Evolutionary conservation across 2,888 invertebrate species (phyloP).

Genomic region (Caenorhabditis zanzibari): DNA sequence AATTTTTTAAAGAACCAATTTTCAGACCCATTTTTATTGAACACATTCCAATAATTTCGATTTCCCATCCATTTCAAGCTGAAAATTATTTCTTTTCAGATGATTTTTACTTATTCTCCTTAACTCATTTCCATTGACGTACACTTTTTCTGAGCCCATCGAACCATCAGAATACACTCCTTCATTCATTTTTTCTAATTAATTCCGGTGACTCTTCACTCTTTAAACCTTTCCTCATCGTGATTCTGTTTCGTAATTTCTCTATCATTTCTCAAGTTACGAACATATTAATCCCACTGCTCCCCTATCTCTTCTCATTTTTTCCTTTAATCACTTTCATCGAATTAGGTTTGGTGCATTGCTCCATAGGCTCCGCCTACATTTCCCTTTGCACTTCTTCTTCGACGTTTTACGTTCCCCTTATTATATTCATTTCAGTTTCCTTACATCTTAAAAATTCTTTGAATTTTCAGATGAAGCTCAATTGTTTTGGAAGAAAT

Average conservation of each 20-base stretch:
- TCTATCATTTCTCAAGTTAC: slow-evolving; percentile 37
- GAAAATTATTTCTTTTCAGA: not conserved
- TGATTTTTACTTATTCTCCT: no score
- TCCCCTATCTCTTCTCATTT: not conserved
- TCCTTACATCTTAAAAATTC: not conserved
- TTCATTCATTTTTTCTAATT: slow-evolving; percentile 13
- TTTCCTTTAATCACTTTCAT: slow-evolving; percentile 44
- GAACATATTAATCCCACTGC: slow-evolving; percentile 25
- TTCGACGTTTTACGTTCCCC: not conserved
- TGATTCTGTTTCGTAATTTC: slow-evolving; percentile 27
- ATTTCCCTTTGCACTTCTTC: slow-evolving; percentile 1
- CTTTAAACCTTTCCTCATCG: slow-evolving; percentile 20
- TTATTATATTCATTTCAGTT: not conserved
- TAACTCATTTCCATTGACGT: not conserved
- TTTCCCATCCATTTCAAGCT: no score
- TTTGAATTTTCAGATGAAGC: slow-evolving; percentile 48
- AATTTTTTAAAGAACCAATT: not conserved
- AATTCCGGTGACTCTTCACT: slow-evolving; percentile 10
- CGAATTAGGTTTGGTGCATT: slow-evolving; percentile 38
- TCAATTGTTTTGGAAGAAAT: slow-evolving; percentile 57
- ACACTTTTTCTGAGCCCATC: slow-evolving; percentile 28
- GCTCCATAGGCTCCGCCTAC: slow-evolving; percentile 9
- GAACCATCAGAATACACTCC: slow-evolving; percentile 9
- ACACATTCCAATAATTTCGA: no score
- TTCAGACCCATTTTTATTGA: no score